These are phyloP conservation scores for Phataginus tetradactyla DNA, from an alignment of 2,797 vertebrate species.

Conservation along the genomic window DNA sequence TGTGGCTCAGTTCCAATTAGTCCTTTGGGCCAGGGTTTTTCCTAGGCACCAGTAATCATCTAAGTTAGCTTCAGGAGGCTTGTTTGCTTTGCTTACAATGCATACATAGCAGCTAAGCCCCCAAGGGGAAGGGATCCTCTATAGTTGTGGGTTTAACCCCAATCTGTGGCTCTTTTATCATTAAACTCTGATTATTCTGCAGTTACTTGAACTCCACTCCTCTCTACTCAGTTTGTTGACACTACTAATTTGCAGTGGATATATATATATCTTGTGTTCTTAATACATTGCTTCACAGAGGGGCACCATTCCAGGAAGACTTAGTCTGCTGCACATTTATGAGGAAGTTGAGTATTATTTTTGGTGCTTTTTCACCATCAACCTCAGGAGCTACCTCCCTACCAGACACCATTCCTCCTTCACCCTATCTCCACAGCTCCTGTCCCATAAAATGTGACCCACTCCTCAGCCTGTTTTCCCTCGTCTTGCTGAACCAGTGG, in stretches of 20 bases:
- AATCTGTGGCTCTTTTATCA: not conserved
- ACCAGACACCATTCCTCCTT: not conserved
- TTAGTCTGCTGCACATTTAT: not conserved
- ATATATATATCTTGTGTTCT: not conserved
- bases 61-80: not conserved
- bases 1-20: not conserved
- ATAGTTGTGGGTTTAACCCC: not conserved
- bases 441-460: not conserved
- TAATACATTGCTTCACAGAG: not conserved
- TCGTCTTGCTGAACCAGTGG: not conserved
- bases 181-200: not conserved
- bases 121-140: not conserved
- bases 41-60: not conserved
- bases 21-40: not conserved
- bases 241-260: constrained; percentile 15
- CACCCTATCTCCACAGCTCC: not conserved
- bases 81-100: not conserved
- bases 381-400: not conserved
- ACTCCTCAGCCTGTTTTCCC: not conserved
- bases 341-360: constrained; percentile 33
- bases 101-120: not conserved
- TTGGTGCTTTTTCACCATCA: not conserved
- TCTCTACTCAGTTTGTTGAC: not conserved
- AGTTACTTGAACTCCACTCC: not conserved
- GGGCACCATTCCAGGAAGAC: not conserved